Evolutionary conservation across 1,140 invertebrate genomes (phyloP), one percentile per base, ranked within the genome.

Genomic region (Aradophagus sp.): DNA sequence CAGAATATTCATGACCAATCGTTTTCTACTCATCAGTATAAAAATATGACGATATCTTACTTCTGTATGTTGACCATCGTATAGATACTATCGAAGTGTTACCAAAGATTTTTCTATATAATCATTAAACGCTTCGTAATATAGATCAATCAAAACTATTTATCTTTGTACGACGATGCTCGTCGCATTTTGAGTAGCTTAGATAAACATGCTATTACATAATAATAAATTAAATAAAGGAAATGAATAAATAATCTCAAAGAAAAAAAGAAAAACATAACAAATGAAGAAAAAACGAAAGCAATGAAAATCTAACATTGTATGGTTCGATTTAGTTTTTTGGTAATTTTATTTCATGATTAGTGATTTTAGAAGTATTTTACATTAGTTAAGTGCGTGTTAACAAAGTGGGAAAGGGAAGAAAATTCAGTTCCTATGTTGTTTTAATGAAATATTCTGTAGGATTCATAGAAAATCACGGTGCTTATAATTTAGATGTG

Each of bases 21-120:
- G 56, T 48, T 41, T 31, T 35, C 26, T 35, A 32, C 39, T 55
- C 20, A 15, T 11, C 2, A 23, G 8, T 5, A 12, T 1, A 53
- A 20, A 36, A 8, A 14, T 19, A 20, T n/a, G 10, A 44, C 10
- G 17, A 14, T 41, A 48, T n/a, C n/a, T n/a, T n/a, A n/a, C n/a
- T n/a, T n/a, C n/a, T n/a, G n/a, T n/a, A n/a, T n/a, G n/a, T n/a
- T n/a, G n/a, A n/a, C n/a, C 34, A 42, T 61, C 39, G 27, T 27
- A 41, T 32, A 36, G 47, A 8, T 47, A 53, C 41, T 26, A 53
- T 53, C 26, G 47, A 63, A 20, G 16, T 55, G 29, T 66, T 66
- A 56, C 50, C 50, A 66, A 66, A 56, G 62, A 66, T 62, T 56
- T 66, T 55, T 63, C 52, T 26, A 55, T 20, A 19, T 53, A 41